A percentile compares a stretch with the other conserved stretches of the same genome.
These are phyloP conservation scores for Sicus ferrugineus DNA, from an alignment of 2,888 invertebrate genomes.

Conservation along the genomic window DNA sequence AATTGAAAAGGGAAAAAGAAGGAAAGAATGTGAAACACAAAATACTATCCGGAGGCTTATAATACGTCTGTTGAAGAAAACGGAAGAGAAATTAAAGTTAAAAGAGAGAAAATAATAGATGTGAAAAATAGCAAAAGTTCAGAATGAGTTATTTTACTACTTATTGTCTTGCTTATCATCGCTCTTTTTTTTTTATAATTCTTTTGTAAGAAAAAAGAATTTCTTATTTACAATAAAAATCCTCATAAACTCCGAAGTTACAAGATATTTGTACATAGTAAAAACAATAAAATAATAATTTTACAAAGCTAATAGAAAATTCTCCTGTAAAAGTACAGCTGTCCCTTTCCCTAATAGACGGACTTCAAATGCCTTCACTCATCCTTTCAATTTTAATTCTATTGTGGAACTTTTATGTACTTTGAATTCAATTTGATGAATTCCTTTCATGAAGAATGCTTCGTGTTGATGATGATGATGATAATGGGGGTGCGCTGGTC, in stretches of 20 bases:
- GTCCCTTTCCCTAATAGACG: not conserved
- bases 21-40: not conserved
- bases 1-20: not conserved
- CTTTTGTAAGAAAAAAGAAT: too few species aligned
- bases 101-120: not conserved
- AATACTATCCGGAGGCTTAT: not conserved
- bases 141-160: too few species aligned
- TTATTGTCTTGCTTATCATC: too few species aligned
- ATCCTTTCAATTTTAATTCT: slow-evolving; percentile 10
- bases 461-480: not conserved
- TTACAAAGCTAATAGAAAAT: not conserved
- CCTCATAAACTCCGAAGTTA: too few species aligned
- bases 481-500: not conserved
- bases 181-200: too few species aligned
- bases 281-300: not conserved
- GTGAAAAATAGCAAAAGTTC: too few species aligned
- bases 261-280: too few species aligned
- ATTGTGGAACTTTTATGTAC: slow-evolving; percentile 17
- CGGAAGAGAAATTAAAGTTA: not conserved
- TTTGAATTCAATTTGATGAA: not conserved
- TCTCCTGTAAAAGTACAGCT: not conserved
- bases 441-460: not conserved
- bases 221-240: too few species aligned
- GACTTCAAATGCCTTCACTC: not conserved
- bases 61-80: not conserved